phyloP scores from a whole-genome alignment of 2,888 invertebrate species.

The Chaitophorus viminalis region DNA sequence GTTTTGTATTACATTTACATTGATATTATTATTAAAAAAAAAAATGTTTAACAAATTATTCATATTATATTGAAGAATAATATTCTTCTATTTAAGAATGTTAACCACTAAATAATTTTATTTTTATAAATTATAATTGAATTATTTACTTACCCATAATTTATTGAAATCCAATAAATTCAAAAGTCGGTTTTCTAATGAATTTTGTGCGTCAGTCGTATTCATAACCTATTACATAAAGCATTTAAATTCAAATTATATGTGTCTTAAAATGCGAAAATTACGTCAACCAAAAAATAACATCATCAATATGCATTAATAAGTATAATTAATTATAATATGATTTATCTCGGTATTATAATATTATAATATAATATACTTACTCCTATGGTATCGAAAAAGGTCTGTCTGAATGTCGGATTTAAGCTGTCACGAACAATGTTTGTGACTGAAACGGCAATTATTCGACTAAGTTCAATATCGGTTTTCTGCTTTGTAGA shows the following conservation, averaged over 20 bases:
- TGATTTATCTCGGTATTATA: background rate
- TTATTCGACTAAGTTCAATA: conserved; percentile 44
- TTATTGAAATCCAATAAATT: background rate
- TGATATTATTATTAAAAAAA: too few relatives aligned
- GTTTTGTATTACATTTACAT: too few relatives aligned
- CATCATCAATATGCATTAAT: background rate
- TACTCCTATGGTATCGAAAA: conserved; percentile 38
- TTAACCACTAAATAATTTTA: too few relatives aligned
- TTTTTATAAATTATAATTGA: background rate
- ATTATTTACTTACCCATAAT: background rate
- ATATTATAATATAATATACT: background rate
- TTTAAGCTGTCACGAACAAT: conserved; percentile 44
- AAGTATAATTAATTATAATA: background rate
- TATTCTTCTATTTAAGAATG: too few relatives aligned
- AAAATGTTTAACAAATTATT: too few relatives aligned
- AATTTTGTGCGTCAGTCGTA: conserved; percentile 39
- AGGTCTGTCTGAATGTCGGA: conserved; percentile 42
- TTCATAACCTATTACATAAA: conserved; percentile 25
- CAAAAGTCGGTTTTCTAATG: conserved; percentile 15
- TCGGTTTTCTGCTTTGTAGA: conserved; percentile 25
- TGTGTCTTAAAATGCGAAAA: background rate
- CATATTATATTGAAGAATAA: too few relatives aligned
- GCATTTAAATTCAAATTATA: background rate
- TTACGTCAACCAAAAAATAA: background rate
- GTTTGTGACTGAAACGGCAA: conserved; percentile 38